Evolutionary conservation across 2,888 invertebrate genomes (phyloP).

Genomic region (Chrysopilus asiliformis): DNA sequence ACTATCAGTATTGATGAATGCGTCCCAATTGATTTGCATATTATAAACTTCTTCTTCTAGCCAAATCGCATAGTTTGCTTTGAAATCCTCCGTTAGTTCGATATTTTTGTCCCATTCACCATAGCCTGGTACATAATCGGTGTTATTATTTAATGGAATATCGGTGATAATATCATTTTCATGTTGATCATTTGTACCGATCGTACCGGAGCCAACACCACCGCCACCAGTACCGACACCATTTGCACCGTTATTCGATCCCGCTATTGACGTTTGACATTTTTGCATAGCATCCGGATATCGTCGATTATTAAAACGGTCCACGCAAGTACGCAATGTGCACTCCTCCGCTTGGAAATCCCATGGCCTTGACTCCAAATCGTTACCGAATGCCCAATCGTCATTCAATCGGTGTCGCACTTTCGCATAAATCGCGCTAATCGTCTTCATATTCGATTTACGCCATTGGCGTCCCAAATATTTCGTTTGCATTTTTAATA

Average conservation of each 20-base stretch:
- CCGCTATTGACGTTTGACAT: slow-evolving; percentile 21
- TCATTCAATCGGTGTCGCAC: slow-evolving; percentile 92
- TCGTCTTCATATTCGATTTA: slow-evolving; percentile 98
- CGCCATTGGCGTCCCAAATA: slow-evolving; percentile 98
- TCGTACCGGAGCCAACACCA: slow-evolving; percentile 17
- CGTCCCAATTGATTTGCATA: slow-evolving; percentile 68
- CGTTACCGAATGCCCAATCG: slow-evolving; percentile 99
- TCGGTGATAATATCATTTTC: slow-evolving; percentile 12
- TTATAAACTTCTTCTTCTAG: slow-evolving; percentile 92
- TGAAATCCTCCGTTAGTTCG: slow-evolving; percentile 85
- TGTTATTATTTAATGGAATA: slow-evolving; percentile 7
- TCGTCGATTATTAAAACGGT: slow-evolving; percentile 87
- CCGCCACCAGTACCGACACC: slow-evolving; percentile 2
- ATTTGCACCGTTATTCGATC: slow-evolving; percentile 10
- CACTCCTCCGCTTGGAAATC: slow-evolving; percentile 98
- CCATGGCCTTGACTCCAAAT: slow-evolving; percentile 95
- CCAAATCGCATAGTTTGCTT: slow-evolving; percentile 89
- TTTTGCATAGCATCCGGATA: slow-evolving; percentile 49
- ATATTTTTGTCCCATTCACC: slow-evolving; percentile 36
- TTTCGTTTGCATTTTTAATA: slow-evolving; percentile 98
- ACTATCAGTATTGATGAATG: slow-evolving; percentile 2
- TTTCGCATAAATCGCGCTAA: slow-evolving; percentile 97
- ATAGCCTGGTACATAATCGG: slow-evolving; percentile 30
- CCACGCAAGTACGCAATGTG: slow-evolving; percentile 82
- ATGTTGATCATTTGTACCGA: slow-evolving; percentile 15